Percentiles rank a stretch among this genome's conserved stretches.
Evolutionary conservation across 1,140 invertebrate genomes (phyloP).

Genomic region (Palaemon carinicauda): DNA sequence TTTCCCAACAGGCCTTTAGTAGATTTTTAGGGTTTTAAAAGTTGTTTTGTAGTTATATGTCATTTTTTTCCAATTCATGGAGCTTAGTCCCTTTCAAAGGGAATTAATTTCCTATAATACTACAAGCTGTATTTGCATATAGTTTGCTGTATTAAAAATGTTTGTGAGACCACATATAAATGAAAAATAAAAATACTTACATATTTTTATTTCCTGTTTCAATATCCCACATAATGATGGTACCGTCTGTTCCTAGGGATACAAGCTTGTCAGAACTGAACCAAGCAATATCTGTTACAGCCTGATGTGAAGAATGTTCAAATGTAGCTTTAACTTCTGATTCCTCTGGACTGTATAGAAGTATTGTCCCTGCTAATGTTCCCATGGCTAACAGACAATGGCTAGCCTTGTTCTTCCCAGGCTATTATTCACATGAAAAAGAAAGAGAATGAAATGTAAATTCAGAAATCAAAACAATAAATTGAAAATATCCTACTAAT

Average conservation of each 20-base stretch:
- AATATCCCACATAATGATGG: constrained; percentile 12
- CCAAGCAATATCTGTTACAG: constrained; percentile 17
- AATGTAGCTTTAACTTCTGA: constrained; percentile 23
- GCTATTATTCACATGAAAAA: neutral
- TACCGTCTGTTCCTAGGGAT: constrained; percentile 19
- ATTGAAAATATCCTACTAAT: too few relatives aligned
- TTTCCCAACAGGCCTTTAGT: too few relatives aligned
- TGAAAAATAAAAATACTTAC: neutral
- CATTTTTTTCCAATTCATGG: too few relatives aligned
- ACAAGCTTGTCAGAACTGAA: neutral
- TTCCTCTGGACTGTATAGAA: constrained; percentile 27
- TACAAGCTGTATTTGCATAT: too few relatives aligned
- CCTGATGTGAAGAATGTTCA: constrained; percentile 15
- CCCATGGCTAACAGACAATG: constrained; percentile 25
- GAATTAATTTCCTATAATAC: too few relatives aligned
- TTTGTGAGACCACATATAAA: too few relatives aligned
- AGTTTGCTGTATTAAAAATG: too few relatives aligned
- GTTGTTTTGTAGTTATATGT: too few relatives aligned
- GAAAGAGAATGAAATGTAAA: too few relatives aligned
- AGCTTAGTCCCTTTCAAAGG: too few relatives aligned
- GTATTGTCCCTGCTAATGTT: constrained; percentile 12
- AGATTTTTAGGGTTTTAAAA: too few relatives aligned
- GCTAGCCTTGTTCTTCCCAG: neutral
- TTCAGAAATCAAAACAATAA: too few relatives aligned
- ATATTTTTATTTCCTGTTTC: neutral